A percentile compares a stretch with the other conserved stretches of the same genome.
These are phyloP conservation scores for Streptopelia turtur DNA, from an alignment of 2,797 vertebrate species.

Conservation along the genomic window DNA sequence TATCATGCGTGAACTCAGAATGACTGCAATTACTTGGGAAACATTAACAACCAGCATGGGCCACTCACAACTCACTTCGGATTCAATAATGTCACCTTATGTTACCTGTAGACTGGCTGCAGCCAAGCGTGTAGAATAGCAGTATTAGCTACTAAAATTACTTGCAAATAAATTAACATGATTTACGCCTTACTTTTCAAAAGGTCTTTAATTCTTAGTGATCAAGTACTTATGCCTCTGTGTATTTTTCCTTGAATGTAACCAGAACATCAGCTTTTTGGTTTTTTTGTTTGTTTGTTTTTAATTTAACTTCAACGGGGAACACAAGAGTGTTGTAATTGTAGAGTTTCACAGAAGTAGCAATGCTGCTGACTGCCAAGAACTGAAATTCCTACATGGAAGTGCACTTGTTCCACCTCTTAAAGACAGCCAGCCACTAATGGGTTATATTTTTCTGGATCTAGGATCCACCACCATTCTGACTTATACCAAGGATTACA, in stretches of 20 bases:
- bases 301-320: not conserved
- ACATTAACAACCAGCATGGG: conserved; percentile 14
- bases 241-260: not conserved
- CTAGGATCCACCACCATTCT: not conserved
- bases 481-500: not conserved
- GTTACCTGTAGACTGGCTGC: not conserved
- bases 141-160: not conserved
- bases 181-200: not conserved
- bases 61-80: not conserved
- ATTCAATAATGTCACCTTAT: not conserved
- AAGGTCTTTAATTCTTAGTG: not conserved
- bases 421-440: not conserved
- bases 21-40: conserved; percentile 29
- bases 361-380: not conserved
- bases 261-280: not conserved
- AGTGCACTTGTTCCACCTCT: not conserved
- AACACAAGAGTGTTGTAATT: not conserved
- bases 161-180: not conserved
- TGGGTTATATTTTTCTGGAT: not conserved
- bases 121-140: conserved; percentile 48
- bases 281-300: not conserved
- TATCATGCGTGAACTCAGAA: conserved; percentile 40
- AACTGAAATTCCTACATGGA: not conserved
- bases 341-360: not conserved
- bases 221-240: not conserved